A percentile compares a stretch with the other conserved stretches of the same genome.
Evolutionary conservation across 64 coral and sea anemone genomes (phyloP).

Genomic region (Porites australiensis): DNA sequence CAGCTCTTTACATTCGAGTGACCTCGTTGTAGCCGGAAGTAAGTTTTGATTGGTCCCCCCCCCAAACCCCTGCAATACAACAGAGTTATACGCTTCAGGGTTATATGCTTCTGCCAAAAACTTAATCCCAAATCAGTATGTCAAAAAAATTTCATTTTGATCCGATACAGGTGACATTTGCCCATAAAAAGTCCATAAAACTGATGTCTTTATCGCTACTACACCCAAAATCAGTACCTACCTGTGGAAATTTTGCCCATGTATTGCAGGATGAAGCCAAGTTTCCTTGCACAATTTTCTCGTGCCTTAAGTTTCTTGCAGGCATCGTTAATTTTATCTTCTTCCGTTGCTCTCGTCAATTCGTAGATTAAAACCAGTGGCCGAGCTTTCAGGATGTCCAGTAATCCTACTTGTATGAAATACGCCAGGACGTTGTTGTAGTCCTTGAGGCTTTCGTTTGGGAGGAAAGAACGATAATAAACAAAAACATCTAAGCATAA

Average conservation of each 20-base stretch:
- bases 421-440: constrained; percentile 20
- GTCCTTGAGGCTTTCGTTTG: background rate
- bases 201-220: too few relatives aligned
- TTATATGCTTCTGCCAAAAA: too few relatives aligned
- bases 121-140: too few relatives aligned
- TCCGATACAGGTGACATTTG: too few relatives aligned
- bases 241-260: background rate
- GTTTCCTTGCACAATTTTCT: background rate
- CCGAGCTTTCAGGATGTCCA: constrained; percentile 10
- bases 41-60: too few relatives aligned
- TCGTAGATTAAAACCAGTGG: constrained; percentile 56
- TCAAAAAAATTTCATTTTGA: too few relatives aligned
- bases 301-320: background rate
- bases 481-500: constrained; percentile 36
- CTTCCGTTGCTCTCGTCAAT: constrained; percentile 39
- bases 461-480: constrained; percentile 30
- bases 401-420: constrained; percentile 41
- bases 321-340: constrained; percentile 1
- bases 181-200: too few relatives aligned
- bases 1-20: too few relatives aligned
- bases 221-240: background rate
- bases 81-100: too few relatives aligned
- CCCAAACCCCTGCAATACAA: too few relatives aligned
- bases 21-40: too few relatives aligned
- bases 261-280: background rate